phyloP scores from a whole-genome alignment of 2,888 invertebrate genomes.

The Monoplex corrugatus region DNA sequence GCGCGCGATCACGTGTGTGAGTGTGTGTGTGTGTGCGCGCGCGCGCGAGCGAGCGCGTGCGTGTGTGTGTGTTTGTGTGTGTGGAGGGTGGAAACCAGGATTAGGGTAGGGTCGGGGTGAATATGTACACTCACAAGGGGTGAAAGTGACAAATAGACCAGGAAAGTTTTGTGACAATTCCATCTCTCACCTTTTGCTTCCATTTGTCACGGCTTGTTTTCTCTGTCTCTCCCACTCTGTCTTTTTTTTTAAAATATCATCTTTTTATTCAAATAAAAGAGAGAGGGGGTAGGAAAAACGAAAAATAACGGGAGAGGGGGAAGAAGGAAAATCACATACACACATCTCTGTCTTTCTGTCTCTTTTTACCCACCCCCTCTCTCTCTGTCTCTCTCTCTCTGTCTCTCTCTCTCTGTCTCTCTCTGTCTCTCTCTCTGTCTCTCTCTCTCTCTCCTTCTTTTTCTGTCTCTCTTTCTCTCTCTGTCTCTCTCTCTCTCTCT shows the following conservation, averaged over 20 bases:
- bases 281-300: too few relatives aligned
- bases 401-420: background rate
- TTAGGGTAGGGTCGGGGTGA: too few relatives aligned
- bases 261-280: too few relatives aligned
- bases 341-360: background rate
- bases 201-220: too few relatives aligned
- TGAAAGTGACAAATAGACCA: too few relatives aligned
- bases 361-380: background rate
- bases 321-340: too few relatives aligned
- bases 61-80: conserved; percentile 7
- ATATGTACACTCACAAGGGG: too few relatives aligned
- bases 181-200: too few relatives aligned
- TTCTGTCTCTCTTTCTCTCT: background rate
- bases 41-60: background rate
- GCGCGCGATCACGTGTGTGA: background rate
- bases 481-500: background rate
- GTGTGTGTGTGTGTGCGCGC: background rate
- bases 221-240: background rate
- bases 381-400: background rate
- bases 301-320: too few relatives aligned
- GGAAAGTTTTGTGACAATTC: too few relatives aligned
- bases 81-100: too few relatives aligned
- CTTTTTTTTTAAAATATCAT: background rate
- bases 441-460: background rate
- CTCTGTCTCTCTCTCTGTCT: background rate